Percentiles rank a stretch among this genome's conserved stretches.
Conservation (phyloP, 2,113 vertebrate species). For the Tylochromis polylepis region DNA sequence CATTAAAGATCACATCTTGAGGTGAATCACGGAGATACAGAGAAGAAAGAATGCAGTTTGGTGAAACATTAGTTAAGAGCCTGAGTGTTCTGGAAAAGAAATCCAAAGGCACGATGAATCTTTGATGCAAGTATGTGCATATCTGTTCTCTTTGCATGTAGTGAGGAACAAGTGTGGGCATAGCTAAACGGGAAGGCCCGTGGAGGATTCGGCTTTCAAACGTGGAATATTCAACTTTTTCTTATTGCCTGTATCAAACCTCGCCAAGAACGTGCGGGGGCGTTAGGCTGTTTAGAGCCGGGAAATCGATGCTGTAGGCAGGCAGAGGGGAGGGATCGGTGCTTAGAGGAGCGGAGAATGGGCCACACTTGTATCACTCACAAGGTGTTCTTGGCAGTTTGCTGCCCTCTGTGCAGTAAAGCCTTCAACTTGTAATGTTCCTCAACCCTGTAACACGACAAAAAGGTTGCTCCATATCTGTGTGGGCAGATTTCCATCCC, state of each 20-base stretch:
- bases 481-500: background rate
- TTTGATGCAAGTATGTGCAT: background rate
- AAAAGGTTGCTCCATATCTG: conserved; percentile 1
- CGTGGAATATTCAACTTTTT: conserved; percentile 36
- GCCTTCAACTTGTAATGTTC: background rate
- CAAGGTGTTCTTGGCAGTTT: conserved; percentile 41
- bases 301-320: conserved; percentile 46
- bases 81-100: background rate
- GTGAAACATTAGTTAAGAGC: background rate
- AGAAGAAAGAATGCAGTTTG: background rate
- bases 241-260: conserved; percentile 29
- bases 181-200: conserved; percentile 29
- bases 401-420: conserved; percentile 10
- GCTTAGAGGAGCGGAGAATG: conserved; percentile 17
- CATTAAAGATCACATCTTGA: conserved; percentile 9
- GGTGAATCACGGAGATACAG: background rate
- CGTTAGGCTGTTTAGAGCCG: conserved; percentile 26
- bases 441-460: background rate
- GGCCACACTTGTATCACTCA: conserved; percentile 31
- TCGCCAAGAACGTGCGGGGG: conserved; percentile 47
- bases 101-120: background rate
- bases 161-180: conserved; percentile 32
- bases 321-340: conserved; percentile 28
- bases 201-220: conserved; percentile 32
- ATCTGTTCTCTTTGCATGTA: conserved; percentile 3